Evolutionary conservation across 2,113 vertebrate genomes (phyloP), one percentile per base, ranked within the genome.

Genomic region (Proterorhinus semilunaris): DNA sequence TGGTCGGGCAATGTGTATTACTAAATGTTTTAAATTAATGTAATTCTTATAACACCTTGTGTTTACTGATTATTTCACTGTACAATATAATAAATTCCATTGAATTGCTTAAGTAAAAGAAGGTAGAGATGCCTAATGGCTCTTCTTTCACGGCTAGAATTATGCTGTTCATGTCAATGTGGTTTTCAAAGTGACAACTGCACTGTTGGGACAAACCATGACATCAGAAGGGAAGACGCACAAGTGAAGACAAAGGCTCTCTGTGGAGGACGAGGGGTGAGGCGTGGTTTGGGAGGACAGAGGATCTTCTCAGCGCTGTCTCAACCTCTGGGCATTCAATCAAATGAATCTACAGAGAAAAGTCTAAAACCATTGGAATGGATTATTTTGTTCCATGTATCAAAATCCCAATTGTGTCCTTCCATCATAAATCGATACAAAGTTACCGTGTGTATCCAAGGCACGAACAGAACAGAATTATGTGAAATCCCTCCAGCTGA

Each of bases 201-300:
- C 58, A 61, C 36, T 61, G 58, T 59, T 43, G 36, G 84, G 84
- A 91, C 83, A 86, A 85, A 83, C 74, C 75, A 83, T 92, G 91
- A 92, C 88, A 87, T 92, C 91, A 91, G 82, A 83, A 81, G 78
- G 74, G 85, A 85, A 65, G 79, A 87, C 87, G 83, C 79, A 84
- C 81, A 59, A 7, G 51, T 42, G 54, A 51, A 84, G 83, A 93
- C 92, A 93, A 92, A 90, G 78, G 82, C 71, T 74, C 83, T 87
- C 87, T 91, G 91, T 93, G 86, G 70, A 4, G 69, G 79, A 80
- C 75, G 64, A 70, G 84, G 71, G 82, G 27, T 12, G 27, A 85
- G 87, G 88, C 84, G 88, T 87, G 87, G 86, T 78, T 80, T 78
- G 72, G 66, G 55, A 58, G 80, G 78, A 92, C 91, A 92, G 87